Percentiles rank a stretch among this genome's conserved stretches.
These are phyloP conservation scores for Lathamus discolor DNA, from an alignment of 2,113 vertebrate genomes.

Conservation along the genomic window DNA sequence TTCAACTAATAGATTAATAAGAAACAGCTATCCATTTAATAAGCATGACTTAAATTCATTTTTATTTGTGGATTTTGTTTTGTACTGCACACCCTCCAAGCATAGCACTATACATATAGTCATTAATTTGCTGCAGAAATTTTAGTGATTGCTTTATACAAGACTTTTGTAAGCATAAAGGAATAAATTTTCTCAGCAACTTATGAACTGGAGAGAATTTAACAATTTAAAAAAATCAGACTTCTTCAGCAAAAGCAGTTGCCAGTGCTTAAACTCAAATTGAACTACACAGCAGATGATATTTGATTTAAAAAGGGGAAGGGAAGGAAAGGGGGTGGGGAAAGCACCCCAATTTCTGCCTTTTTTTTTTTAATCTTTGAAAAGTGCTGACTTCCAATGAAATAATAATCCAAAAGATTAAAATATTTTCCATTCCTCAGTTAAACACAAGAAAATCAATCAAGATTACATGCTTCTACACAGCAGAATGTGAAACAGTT, in stretches of 20 bases:
- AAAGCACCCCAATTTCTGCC: neutral
- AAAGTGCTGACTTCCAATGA: neutral
- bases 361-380: neutral
- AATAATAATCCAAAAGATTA: neutral
- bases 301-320: neutral
- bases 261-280: neutral
- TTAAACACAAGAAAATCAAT: neutral
- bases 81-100: neutral
- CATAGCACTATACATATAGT: neutral
- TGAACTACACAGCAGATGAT: neutral
- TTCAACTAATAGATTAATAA: neutral
- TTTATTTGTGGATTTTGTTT: neutral
- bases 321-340: too few species aligned
- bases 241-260: neutral
- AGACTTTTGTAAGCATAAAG: neutral
- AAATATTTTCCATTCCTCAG: neutral
- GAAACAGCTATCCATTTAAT: neutral
- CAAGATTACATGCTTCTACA: neutral
- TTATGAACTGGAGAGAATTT: neutral
- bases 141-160: neutral
- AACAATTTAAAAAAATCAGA: neutral
- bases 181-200: neutral
- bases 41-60: neutral
- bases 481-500: neutral
- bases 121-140: neutral